Conservation (phyloP, 2,888 invertebrate genomes). For the Ganaspis brasiliensis region DNA sequence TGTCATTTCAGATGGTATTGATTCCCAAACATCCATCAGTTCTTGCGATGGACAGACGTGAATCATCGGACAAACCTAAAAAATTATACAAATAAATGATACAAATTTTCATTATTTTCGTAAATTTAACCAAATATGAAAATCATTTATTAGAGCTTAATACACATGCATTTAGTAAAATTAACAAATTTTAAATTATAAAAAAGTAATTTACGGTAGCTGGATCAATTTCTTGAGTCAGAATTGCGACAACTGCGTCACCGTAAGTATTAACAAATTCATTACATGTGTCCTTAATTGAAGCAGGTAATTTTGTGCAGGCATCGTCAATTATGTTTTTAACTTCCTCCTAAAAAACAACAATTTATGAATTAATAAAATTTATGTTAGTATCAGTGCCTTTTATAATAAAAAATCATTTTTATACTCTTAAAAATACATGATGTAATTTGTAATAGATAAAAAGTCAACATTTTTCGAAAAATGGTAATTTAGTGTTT, state of each 20-base stretch:
- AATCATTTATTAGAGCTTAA: no score
- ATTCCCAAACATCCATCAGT: conserved; percentile 76
- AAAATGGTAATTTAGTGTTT: no score
- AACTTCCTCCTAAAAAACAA: conserved; percentile 84
- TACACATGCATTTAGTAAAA: no score
- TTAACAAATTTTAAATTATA: background rate
- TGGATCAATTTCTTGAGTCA: conserved; percentile 91
- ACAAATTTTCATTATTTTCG: background rate
- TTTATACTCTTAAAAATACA: no score
- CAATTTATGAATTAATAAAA: background rate
- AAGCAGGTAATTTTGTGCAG: conserved; percentile 86
- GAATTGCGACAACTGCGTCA: conserved; percentile 88
- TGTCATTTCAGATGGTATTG: conserved; percentile 81
- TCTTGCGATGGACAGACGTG: conserved; percentile 85
- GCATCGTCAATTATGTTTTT: conserved; percentile 86
- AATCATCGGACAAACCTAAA: conserved; percentile 87
- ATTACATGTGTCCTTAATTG: conserved; percentile 85
- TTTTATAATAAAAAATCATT: no score
- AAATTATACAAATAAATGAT: background rate
- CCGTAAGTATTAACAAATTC: conserved; percentile 91
- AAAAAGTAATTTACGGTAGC: conserved; percentile 82
- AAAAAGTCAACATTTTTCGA: no score
- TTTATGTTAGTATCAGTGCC: background rate
- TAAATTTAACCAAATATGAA: no score
- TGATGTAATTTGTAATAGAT: no score